A percentile compares a stretch with the other conserved stretches of the same genome.
Evolutionary conservation across 53 echinoderm and acorn worm species (phyloP).

Genomic region (Hippasteria phrygiana): DNA sequence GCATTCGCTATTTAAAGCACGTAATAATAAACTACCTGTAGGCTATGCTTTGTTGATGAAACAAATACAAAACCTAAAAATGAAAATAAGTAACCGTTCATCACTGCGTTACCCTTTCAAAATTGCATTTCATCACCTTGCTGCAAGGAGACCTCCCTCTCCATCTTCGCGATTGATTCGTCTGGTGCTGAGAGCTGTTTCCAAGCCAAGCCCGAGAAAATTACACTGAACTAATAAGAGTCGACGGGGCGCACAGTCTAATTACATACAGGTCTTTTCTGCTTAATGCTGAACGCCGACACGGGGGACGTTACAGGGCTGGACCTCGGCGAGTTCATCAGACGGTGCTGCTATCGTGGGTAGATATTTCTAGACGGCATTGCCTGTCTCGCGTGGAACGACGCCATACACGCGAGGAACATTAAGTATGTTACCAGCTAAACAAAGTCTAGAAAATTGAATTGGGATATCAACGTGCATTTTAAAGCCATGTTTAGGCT

Average conservation of each 20-base stretch:
- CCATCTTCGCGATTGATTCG: constrained; percentile 25
- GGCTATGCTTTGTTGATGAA: no score
- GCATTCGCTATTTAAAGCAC: no score
- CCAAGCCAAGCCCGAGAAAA: constrained; percentile 6
- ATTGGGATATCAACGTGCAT: no score
- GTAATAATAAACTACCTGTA: no score
- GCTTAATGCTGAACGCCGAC: background rate
- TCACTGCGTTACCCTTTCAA: no score
- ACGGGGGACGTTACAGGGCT: background rate
- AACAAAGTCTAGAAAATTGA: background rate
- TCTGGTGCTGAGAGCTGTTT: constrained; percentile 1
- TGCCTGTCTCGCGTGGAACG: background rate
- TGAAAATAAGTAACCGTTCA: no score
- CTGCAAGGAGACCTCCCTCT: background rate
- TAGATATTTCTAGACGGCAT: background rate
- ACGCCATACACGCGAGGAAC: background rate
- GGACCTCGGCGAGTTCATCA: constrained; percentile 2
- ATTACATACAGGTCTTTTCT: constrained; percentile 41
- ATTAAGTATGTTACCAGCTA: background rate
- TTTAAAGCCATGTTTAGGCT: background rate
- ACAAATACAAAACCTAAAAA: no score
- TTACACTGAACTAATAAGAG: constrained; percentile 6
- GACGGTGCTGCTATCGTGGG: background rate
- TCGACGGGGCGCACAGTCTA: constrained; percentile 11
- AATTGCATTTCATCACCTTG: background rate